Percentiles rank a stretch among this genome's conserved stretches.
Evolutionary conservation across 1,140 invertebrate species (phyloP).

Genomic region (Drosophila pseudoobscura): DNA sequence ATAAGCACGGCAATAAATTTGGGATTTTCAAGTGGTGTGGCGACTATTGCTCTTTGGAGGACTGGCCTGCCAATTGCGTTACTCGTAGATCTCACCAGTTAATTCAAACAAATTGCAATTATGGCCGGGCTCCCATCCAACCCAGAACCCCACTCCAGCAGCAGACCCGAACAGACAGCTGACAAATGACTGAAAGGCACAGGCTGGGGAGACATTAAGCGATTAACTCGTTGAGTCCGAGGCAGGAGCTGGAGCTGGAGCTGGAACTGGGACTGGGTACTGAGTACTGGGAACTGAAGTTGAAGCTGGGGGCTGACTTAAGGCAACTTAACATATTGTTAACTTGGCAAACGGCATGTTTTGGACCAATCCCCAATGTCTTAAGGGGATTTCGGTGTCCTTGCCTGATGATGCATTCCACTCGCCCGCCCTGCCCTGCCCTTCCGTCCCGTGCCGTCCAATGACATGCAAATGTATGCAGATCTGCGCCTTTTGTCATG

Average conservation of each 20-base stretch:
- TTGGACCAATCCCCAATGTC: constrained; percentile 53
- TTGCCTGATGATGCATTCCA: constrained; percentile 75
- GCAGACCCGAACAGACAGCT: constrained; percentile 54
- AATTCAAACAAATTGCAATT: constrained; percentile 78
- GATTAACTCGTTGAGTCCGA: constrained; percentile 71
- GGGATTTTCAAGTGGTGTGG: constrained; percentile 46
- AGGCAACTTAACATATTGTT: constrained; percentile 78
- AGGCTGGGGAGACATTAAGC: constrained; percentile 62
- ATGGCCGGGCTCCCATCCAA: constrained; percentile 22
- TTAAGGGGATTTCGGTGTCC: constrained; percentile 77
- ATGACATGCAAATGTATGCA: constrained; percentile 83
- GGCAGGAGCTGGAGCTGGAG: background rate
- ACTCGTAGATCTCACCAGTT: constrained; percentile 31
- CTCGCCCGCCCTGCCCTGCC: constrained; percentile 1
- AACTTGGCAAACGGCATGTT: constrained; percentile 69
- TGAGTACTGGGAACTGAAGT: background rate
- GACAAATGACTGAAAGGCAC: constrained; percentile 65
- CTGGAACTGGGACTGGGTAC: background rate
- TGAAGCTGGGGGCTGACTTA: constrained; percentile 14
- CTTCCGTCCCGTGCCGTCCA: constrained; percentile 19
- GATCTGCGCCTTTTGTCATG: constrained; percentile 82
- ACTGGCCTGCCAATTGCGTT: constrained; percentile 42
- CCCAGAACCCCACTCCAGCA: constrained; percentile 15
- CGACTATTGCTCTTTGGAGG: constrained; percentile 8
- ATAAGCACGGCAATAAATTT: constrained; percentile 69